phyloP scores from a whole-genome alignment of 2,888 invertebrate genomes.

The Pterostichus madidus region DNA sequence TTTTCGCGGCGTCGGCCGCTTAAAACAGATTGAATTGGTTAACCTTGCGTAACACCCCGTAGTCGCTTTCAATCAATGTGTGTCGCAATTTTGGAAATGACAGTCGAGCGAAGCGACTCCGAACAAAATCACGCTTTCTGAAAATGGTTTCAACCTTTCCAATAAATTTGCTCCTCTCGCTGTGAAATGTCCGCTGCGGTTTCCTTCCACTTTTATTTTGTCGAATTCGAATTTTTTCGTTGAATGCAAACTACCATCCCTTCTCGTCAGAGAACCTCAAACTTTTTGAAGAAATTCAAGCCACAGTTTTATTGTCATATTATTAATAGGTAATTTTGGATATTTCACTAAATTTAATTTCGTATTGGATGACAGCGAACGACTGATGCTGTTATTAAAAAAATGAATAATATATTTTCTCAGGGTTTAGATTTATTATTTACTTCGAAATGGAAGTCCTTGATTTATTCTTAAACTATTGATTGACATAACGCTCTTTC shows the following conservation, averaged over 20 bases:
- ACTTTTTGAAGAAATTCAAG: not conserved
- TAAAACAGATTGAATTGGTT: conserved; percentile 65
- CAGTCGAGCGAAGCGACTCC: not conserved
- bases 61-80: conserved; percentile 50
- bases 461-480: too few relatives aligned
- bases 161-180: conserved; percentile 15
- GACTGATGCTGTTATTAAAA: too few relatives aligned
- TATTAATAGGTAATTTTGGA: too few relatives aligned
- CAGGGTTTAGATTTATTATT: too few relatives aligned
- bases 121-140: conserved; percentile 14
- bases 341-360: too few relatives aligned
- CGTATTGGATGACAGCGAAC: too few relatives aligned
- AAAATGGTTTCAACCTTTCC: conserved; percentile 46
- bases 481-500: too few relatives aligned
- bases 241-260: conserved; percentile 3
- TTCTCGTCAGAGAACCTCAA: not conserved
- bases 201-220: conserved; percentile 10
- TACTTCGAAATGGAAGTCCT: too few relatives aligned
- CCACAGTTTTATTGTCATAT: too few relatives aligned
- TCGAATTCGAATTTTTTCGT: not conserved
- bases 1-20: conserved; percentile 51
- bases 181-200: conserved; percentile 25
- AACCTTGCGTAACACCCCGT: conserved; percentile 64
- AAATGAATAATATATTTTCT: too few relatives aligned
- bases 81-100: conserved; percentile 50